phyloP scores from a whole-genome alignment of 1,140 invertebrate species.

The Drosophila sturtevanti region DNA sequence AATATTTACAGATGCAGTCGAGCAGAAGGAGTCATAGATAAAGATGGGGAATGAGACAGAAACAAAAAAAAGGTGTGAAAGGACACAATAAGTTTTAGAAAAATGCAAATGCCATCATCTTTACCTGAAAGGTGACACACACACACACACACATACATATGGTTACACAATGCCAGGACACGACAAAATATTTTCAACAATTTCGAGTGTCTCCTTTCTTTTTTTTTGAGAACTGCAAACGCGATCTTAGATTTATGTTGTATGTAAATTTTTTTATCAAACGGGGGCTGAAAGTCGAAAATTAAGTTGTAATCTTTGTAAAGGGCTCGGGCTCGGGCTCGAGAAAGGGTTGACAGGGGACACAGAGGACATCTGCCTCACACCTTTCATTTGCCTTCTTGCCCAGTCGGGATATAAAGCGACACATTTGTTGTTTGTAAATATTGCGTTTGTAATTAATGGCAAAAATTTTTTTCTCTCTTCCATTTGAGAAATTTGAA shows the following conservation, averaged over 20 bases:
- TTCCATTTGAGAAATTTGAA: slow-evolving; percentile 36
- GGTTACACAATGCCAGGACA: slow-evolving; percentile 50
- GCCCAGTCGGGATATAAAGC: slow-evolving; percentile 45
- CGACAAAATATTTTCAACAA: slow-evolving; percentile 75
- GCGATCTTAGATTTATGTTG: slow-evolving; percentile 71
- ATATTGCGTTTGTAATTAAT: slow-evolving; percentile 82
- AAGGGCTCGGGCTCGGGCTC: too few species aligned
- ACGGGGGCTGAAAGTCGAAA: slow-evolving; percentile 66
- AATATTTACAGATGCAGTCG: slow-evolving; percentile 68
- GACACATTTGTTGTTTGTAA: slow-evolving; percentile 82
- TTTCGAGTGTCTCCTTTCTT: slow-evolving; percentile 70
- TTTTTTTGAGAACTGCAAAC: too few species aligned
- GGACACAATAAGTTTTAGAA: slow-evolving; percentile 33
- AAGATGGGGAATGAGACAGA: slow-evolving; percentile 25
- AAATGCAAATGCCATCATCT: slow-evolving; percentile 47
- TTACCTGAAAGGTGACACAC: slow-evolving; percentile 29
- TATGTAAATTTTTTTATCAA: slow-evolving; percentile 62
- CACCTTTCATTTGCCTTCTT: slow-evolving; percentile 36
- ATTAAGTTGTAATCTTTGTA: slow-evolving; percentile 82
- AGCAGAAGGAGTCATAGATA: slow-evolving; percentile 27
- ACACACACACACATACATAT: background rate
- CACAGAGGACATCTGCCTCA: slow-evolving; percentile 61
- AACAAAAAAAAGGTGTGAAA: slow-evolving; percentile 75
- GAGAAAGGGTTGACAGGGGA: slow-evolving; percentile 65
- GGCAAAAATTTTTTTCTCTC: slow-evolving; percentile 16